Evolutionary conservation across 1,140 invertebrate genomes (phyloP).

Genomic region (Tribolium madens): DNA sequence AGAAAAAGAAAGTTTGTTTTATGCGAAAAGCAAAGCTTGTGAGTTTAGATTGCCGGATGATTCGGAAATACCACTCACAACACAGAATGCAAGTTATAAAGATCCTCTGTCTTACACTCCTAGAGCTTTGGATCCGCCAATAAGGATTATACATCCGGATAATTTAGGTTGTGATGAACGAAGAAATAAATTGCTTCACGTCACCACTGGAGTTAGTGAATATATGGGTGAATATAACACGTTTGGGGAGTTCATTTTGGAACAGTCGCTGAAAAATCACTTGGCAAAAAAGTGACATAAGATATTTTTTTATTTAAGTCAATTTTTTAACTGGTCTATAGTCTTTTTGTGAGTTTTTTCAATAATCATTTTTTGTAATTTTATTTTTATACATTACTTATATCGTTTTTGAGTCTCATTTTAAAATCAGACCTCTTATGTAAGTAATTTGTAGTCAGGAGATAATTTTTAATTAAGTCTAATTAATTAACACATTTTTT

Average conservation of each 20-base stretch:
- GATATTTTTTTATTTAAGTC: too few relatives aligned
- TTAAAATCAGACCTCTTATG: too few relatives aligned
- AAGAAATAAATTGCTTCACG: background rate
- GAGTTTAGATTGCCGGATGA: background rate
- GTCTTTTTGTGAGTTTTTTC: too few relatives aligned
- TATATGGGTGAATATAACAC: background rate
- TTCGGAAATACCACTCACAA: background rate
- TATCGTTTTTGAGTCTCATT: too few relatives aligned
- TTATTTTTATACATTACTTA: too few relatives aligned
- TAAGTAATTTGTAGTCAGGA: too few relatives aligned
- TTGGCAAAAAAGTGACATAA: too few relatives aligned
- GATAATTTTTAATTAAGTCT: too few relatives aligned
- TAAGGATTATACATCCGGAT: background rate
- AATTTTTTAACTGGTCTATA: too few relatives aligned
- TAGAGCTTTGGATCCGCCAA: background rate
- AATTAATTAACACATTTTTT: too few relatives aligned
- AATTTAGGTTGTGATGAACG: background rate
- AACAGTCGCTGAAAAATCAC: background rate
- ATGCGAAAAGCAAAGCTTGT: background rate
- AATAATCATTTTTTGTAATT: too few relatives aligned
- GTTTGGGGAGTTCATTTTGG: background rate
- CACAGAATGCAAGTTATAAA: background rate
- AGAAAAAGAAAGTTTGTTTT: background rate
- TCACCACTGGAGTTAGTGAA: background rate
- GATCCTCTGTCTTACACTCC: background rate